Percentiles rank a stretch among this genome's conserved stretches.
Conservation (phyloP, 2,113 vertebrate species). For the Petroica traversi region DNA sequence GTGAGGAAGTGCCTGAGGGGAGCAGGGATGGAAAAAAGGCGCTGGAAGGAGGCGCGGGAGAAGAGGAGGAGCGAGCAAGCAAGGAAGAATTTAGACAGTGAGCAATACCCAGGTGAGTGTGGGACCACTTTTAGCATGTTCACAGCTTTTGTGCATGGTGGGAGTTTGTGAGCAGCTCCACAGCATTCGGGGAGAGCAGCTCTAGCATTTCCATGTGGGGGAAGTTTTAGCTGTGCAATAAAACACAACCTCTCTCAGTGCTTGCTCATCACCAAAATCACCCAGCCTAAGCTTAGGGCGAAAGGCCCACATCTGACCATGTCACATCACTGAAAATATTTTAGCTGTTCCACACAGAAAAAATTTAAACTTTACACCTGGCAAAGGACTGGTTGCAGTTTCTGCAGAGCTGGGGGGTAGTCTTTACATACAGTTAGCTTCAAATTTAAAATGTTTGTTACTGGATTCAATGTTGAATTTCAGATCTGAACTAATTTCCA, state of each 20-base stretch:
- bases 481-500: background rate
- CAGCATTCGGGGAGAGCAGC: background rate
- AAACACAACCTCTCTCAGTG: background rate
- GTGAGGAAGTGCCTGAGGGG: constrained; percentile 88
- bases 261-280: background rate
- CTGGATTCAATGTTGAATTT: background rate
- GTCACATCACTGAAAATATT: background rate
- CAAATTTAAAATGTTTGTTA: background rate
- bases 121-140: background rate
- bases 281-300: background rate
- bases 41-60: constrained; percentile 90
- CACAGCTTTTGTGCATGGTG: fast-evolving
- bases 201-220: too few relatives aligned
- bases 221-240: background rate
- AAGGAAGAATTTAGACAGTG: constrained; percentile 74
- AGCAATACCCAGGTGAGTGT: constrained; percentile 86
- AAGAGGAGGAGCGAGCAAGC: constrained; percentile 87
- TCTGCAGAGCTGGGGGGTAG: background rate
- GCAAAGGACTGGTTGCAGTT: background rate
- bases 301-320: background rate
- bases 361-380: background rate
- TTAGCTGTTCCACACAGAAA: background rate
- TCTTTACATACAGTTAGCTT: background rate
- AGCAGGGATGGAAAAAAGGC: constrained; percentile 84
- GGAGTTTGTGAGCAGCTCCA: background rate